Evolutionary conservation across 1,140 invertebrate genomes (phyloP).

Genomic region (Brachionus manjavacas): DNA sequence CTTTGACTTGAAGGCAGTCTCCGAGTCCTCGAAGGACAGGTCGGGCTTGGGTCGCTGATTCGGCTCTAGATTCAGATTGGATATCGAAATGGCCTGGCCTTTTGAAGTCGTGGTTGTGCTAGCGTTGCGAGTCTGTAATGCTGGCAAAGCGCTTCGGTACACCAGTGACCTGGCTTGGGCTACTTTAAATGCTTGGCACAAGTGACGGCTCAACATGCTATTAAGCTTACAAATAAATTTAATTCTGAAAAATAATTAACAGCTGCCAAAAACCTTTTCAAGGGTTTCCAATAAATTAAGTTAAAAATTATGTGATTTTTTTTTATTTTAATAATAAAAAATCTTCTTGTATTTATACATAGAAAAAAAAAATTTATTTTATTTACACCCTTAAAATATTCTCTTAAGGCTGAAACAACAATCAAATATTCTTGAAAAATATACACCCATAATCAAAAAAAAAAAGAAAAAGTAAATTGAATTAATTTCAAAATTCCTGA

Average conservation of each 20-base stretch:
- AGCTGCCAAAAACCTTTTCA: slow-evolving; percentile 7
- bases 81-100: not conserved
- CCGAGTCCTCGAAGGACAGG: slow-evolving; percentile 23
- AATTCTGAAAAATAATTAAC: not conserved
- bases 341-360: slow-evolving; percentile 6
- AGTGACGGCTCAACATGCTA: slow-evolving; percentile 21
- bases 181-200: not conserved
- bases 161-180: not conserved
- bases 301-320: too few relatives aligned
- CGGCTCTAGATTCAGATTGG: not conserved
- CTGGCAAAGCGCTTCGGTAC: not conserved
- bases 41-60: slow-evolving; percentile 4
- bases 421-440: not conserved
- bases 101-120: slow-evolving; percentile 11
- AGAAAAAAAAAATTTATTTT: not conserved
- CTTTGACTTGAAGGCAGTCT: slow-evolving; percentile 33
- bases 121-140: not conserved
- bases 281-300: not conserved
- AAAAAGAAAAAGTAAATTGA: not conserved
- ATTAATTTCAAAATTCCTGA: slow-evolving; percentile 6
- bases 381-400: slow-evolving; percentile 17
- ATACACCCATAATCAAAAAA: slow-evolving; percentile 11
- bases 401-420: slow-evolving; percentile 23
- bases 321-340: not conserved
- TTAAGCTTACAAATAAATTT: not conserved